phyloP scores from a whole-genome alignment of 92 coral and sea anemone species.

The Anthopleura xanthogrammica region DNA sequence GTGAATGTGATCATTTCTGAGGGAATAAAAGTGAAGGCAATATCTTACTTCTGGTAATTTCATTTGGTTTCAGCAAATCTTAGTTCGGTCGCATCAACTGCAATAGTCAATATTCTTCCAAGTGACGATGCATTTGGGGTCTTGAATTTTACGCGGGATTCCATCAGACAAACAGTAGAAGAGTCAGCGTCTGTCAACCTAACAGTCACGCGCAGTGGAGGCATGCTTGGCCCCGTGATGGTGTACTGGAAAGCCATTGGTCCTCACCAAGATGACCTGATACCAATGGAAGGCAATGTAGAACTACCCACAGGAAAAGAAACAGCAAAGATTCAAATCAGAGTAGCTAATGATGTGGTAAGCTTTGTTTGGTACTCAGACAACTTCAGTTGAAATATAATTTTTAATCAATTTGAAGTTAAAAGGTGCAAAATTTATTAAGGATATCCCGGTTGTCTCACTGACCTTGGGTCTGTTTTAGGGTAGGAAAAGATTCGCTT shows the following conservation, averaged over 20 bases:
- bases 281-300: slow-evolving; percentile 60
- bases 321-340: slow-evolving; percentile 49
- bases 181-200: slow-evolving; percentile 62
- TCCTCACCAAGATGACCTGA: slow-evolving; percentile 56
- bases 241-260: slow-evolving; percentile 82
- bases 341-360: slow-evolving; percentile 73
- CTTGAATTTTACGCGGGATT: slow-evolving; percentile 69
- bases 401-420: no score
- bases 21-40: neutral
- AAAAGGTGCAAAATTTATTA: no score
- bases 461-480: neutral
- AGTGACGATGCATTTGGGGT: slow-evolving; percentile 98
- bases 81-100: slow-evolving; percentile 45
- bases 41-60: neutral
- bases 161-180: slow-evolving; percentile 52
- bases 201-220: slow-evolving; percentile 71
- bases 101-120: slow-evolving; percentile 70
- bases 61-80: slow-evolving; percentile 45
- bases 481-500: no score
- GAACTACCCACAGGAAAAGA: slow-evolving; percentile 52
- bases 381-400: neutral
- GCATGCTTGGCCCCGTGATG: slow-evolving; percentile 70
- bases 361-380: neutral
- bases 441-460: no score
- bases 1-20: no score